Conservation (phyloP, 2,797 vertebrate species). For the Tragopan temminckii region DNA sequence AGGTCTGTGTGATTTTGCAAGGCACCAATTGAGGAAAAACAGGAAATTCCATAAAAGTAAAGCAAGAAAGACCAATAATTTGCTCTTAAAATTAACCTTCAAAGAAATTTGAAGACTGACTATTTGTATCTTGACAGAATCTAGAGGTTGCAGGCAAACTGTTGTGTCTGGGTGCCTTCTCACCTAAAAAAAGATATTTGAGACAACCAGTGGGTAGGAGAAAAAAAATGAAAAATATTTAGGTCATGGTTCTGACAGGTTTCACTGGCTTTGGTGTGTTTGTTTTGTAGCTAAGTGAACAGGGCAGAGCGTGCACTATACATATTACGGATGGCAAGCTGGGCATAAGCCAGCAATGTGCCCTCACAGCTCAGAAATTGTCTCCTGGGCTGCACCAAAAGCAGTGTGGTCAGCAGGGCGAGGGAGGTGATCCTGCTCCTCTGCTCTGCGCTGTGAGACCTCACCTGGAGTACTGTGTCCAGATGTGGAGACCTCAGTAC, state of each 20-base stretch:
- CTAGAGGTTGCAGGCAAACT: neutral
- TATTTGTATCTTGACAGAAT: neutral
- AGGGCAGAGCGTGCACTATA: accelerated
- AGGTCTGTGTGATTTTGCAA: neutral
- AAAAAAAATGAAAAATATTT: neutral
- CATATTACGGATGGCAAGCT: too few relatives aligned
- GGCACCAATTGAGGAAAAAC: neutral
- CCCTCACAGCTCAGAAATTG: too few relatives aligned
- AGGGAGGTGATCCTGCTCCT: too few relatives aligned
- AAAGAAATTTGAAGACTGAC: neutral
- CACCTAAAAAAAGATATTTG: neutral
- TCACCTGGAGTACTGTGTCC: too few relatives aligned
- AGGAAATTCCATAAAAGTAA: neutral
- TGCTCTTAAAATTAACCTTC: neutral
- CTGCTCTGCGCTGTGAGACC: too few relatives aligned
- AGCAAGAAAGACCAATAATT: neutral
- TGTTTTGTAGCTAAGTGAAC: neutral
- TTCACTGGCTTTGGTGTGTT: neutral
- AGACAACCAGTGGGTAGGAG: neutral
- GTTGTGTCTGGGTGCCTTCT: neutral
- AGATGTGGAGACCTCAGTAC: too few relatives aligned
- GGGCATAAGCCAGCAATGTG: too few relatives aligned
- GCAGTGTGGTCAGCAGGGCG: too few relatives aligned
- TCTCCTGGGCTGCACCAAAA: too few relatives aligned
- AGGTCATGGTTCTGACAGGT: neutral